A percentile compares a stretch with the other conserved stretches of the same genome.
phyloP scores from a whole-genome alignment of 2,888 invertebrate species.

The Ornithoptera alexandrae region DNA sequence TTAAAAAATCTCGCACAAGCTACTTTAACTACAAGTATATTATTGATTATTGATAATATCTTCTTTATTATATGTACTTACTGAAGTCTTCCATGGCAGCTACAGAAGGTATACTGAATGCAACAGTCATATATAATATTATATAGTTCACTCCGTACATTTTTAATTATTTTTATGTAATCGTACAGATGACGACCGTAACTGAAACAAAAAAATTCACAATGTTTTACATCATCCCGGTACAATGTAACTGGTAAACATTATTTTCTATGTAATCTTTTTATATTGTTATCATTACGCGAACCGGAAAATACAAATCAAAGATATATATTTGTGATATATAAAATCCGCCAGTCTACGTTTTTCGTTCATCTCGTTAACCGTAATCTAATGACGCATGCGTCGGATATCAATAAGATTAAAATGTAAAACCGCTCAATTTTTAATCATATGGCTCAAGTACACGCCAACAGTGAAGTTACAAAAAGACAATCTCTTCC shows the following conservation, averaged over 20 bases:
- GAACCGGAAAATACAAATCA: not conserved
- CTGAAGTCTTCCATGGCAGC: slow-evolving; percentile 47
- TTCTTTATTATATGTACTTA: slow-evolving; percentile 39
- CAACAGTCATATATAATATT: slow-evolving; percentile 10
- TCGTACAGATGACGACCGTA: not conserved
- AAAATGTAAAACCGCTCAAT: not conserved
- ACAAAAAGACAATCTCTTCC: too few relatives aligned
- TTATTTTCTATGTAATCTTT: not conserved
- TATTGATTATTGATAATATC: too few relatives aligned
- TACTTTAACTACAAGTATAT: not conserved
- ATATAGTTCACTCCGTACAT: slow-evolving; percentile 1
- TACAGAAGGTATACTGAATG: slow-evolving; percentile 34
- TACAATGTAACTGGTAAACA: not conserved
- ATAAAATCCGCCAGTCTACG: not conserved
- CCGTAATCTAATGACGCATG: not conserved
- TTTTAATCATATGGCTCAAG: not conserved
- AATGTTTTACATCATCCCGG: not conserved
- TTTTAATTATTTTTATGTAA: slow-evolving; percentile 3
- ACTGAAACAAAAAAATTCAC: slow-evolving; percentile 5
- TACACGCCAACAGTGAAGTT: too few relatives aligned
- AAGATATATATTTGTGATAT: not conserved
- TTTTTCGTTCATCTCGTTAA: not conserved
- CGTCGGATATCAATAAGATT: not conserved
- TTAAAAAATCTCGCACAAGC: too few relatives aligned
- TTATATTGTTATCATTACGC: not conserved